Percentiles rank a stretch among this genome's conserved stretches.
Evolutionary conservation across 2,888 invertebrate species (phyloP).

Genomic region (Slavum lentiscoides): DNA sequence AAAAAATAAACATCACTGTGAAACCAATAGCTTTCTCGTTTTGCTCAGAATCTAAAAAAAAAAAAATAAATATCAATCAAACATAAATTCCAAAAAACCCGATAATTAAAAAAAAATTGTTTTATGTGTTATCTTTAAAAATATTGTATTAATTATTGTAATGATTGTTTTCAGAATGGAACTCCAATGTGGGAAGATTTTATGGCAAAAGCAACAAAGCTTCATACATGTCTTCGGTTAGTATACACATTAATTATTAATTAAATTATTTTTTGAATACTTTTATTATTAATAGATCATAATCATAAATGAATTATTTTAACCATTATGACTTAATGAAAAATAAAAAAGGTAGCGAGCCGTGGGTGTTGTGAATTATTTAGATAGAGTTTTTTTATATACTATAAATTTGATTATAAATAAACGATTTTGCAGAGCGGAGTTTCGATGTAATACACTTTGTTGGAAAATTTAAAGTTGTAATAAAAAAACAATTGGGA

Average conservation of each 20-base stretch:
- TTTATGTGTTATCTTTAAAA: not conserved
- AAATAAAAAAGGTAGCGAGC: not conserved
- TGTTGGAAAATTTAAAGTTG: no score
- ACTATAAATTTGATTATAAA: no score
- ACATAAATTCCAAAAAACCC: no score
- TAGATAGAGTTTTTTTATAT: not conserved
- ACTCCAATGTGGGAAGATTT: conserved; percentile 95
- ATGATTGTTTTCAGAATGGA: conserved; percentile 74
- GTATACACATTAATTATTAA: conserved; percentile 59
- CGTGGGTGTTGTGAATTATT: no score
- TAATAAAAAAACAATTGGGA: no score
- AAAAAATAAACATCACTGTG: no score
- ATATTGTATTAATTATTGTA: not conserved
- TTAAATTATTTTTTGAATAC: not conserved
- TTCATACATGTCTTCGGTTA: conserved; percentile 92
- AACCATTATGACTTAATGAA: not conserved
- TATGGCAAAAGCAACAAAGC: conserved; percentile 88
- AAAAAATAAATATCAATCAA: no score
- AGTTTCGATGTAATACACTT: no score
- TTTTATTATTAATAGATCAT: conserved; percentile 21
- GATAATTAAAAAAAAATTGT: not conserved
- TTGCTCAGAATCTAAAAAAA: no score
- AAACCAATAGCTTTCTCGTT: no score
- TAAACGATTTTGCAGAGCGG: no score
- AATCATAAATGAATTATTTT: not conserved